phyloP scores from a whole-genome alignment of 2,888 invertebrate species.

The Zygogramma bicolorata region DNA sequence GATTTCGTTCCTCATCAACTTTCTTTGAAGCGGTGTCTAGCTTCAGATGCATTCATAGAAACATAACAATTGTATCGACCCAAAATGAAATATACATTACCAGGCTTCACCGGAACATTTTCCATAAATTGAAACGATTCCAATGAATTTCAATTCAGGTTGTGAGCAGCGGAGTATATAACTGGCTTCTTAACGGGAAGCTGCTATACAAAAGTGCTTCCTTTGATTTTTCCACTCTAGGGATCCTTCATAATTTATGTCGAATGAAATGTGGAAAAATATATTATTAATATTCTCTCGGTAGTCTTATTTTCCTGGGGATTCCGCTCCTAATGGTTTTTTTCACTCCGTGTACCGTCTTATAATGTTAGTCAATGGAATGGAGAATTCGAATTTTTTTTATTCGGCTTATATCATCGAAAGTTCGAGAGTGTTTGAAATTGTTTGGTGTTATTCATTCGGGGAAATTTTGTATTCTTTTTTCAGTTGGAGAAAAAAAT shows the following conservation, averaged over 20 bases:
- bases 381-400: neutral
- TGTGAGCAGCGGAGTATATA: neutral
- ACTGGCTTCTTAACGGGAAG: constrained; percentile 17
- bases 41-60: too few species aligned
- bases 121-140: neutral
- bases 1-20: too few species aligned
- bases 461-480: too few species aligned
- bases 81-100: too few species aligned
- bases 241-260: constrained; percentile 37
- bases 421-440: too few species aligned
- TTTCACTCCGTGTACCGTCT: neutral
- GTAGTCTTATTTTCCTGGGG: neutral
- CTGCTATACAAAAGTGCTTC: constrained; percentile 32
- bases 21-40: too few species aligned
- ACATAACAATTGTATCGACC: too few species aligned
- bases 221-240: constrained; percentile 33
- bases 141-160: neutral
- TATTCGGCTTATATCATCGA: too few species aligned
- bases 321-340: neutral
- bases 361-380: neutral
- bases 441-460: too few species aligned
- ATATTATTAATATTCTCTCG: neutral
- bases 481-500: too few species aligned
- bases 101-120: neutral
- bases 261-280: constrained; percentile 24